Evolutionary conservation across 2,888 invertebrate species (phyloP).

Genomic region (Volucella inflata): DNA sequence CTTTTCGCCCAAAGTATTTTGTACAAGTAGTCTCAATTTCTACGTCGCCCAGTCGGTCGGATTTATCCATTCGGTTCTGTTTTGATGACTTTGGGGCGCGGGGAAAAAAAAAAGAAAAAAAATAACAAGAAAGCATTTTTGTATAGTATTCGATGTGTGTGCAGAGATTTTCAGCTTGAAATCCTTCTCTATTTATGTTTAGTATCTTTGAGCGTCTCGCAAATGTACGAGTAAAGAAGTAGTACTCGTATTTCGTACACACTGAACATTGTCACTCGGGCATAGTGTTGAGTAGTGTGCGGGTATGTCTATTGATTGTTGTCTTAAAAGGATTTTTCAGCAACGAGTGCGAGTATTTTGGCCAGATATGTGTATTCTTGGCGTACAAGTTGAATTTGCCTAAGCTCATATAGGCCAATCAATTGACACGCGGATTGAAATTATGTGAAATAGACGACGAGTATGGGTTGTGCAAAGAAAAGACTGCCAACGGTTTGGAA

Average conservation of each 20-base stretch:
- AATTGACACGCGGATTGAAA: too few relatives aligned
- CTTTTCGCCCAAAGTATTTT: too few relatives aligned
- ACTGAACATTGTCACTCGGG: not conserved
- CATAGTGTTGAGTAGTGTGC: constrained; percentile 33
- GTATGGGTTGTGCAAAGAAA: too few relatives aligned
- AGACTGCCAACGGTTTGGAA: too few relatives aligned
- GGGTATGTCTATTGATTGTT: constrained; percentile 39
- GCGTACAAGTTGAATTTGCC: too few relatives aligned
- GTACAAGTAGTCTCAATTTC: too few relatives aligned
- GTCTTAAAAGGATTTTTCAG: constrained; percentile 40
- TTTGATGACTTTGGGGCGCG: constrained; percentile 14
- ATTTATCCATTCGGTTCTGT: constrained; percentile 8
- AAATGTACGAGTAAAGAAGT: too few relatives aligned
- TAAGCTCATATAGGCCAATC: too few relatives aligned
- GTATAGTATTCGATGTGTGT: constrained; percentile 27
- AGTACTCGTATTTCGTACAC: not conserved
- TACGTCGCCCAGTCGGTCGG: not conserved
- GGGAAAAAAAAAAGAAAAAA: not conserved
- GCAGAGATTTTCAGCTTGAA: constrained; percentile 59
- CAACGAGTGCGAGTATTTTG: too few relatives aligned
- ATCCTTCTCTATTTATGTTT: constrained; percentile 50
- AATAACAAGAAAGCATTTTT: not conserved
- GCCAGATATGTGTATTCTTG: too few relatives aligned
- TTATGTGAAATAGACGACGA: too few relatives aligned
- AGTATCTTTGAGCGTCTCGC: constrained; percentile 11